These are phyloP conservation scores for Lydus trimaculatus DNA, from an alignment of 2,888 invertebrate genomes.

Conservation along the genomic window DNA sequence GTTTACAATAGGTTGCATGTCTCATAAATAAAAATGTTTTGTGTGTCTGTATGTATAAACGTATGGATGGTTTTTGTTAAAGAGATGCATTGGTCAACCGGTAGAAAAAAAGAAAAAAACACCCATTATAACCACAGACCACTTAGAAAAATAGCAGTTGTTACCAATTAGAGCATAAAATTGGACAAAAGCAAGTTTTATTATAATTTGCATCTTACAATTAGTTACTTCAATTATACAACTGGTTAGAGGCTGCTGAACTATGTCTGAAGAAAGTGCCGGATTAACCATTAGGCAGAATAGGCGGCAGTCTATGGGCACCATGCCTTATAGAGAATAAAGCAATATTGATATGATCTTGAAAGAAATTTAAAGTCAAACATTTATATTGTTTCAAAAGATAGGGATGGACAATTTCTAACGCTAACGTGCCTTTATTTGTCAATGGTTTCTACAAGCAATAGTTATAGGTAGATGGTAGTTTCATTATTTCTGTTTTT, in stretches of 20 bases:
- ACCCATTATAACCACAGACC: conserved; percentile 31
- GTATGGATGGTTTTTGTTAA: conserved; percentile 2
- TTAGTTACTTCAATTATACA: not conserved
- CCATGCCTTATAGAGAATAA: no score
- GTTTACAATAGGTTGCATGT: conserved; percentile 44
- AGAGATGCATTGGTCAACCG: conserved; percentile 41
- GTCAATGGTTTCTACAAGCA: no score
- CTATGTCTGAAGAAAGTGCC: not conserved
- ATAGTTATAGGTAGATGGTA: no score
- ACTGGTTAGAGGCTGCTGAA: not conserved
- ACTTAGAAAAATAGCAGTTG: conserved; percentile 34
- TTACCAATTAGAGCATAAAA: conserved; percentile 34
- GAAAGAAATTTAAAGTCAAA: no score
- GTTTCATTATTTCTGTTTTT: no score
- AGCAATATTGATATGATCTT: no score
- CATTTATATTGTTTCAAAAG: no score
- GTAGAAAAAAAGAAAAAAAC: conserved; percentile 32
- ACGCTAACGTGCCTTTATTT: no score
- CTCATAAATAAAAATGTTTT: conserved; percentile 50
- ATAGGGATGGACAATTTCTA: no score
- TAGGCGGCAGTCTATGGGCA: no score
- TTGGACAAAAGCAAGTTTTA: conserved; percentile 21
- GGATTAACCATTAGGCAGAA: no score
- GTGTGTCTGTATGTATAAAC: conserved; percentile 7
- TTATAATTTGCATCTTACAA: not conserved